These are phyloP conservation scores for Trichomycterus rosablanca DNA, from an alignment of 2,113 vertebrate species.

Conservation along the genomic window DNA sequence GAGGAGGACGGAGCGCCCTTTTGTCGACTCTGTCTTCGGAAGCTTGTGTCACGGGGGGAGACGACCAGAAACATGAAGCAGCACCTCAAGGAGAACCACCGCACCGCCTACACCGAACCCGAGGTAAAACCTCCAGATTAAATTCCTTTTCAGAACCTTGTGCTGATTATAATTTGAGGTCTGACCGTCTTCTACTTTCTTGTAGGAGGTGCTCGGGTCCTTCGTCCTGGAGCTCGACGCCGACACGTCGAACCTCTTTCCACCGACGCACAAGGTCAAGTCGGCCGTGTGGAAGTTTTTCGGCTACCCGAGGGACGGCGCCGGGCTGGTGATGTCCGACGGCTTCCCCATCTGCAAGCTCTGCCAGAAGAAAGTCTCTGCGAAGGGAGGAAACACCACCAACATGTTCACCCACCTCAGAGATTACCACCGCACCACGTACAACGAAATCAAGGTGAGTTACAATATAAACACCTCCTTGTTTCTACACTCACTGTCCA, in stretches of 20 bases:
- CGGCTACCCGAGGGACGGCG: constrained; percentile 16
- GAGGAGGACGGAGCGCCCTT: constrained; percentile 29
- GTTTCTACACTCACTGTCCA: too few species aligned
- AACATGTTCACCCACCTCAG: constrained; percentile 34
- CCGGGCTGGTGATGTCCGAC: constrained; percentile 17
- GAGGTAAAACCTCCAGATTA: constrained; percentile 12
- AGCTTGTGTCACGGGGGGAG: constrained; percentile 24
- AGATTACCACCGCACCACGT: constrained; percentile 23
- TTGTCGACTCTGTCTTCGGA: constrained; percentile 25
- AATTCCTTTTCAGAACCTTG: too few species aligned
- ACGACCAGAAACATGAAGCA: constrained; percentile 27
- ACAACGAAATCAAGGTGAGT: constrained; percentile 35
- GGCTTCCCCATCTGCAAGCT: constrained; percentile 37
- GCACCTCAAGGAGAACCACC: constrained; percentile 34
- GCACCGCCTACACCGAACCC: constrained; percentile 5
- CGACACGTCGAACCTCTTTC: constrained; percentile 9
- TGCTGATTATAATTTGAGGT: too few species aligned
- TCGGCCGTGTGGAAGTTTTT: constrained; percentile 31
- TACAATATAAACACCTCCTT: too few species aligned
- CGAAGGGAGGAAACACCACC: constrained; percentile 34
- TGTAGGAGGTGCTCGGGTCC: constrained; percentile 21
- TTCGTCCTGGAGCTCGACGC: constrained; percentile 16
- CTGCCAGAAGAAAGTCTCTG: constrained; percentile 34
- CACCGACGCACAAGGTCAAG: constrained; percentile 27
- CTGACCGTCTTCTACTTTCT: too few species aligned